phyloP scores from a whole-genome alignment of 2,888 invertebrate species.

The Leptopilina myrica region DNA sequence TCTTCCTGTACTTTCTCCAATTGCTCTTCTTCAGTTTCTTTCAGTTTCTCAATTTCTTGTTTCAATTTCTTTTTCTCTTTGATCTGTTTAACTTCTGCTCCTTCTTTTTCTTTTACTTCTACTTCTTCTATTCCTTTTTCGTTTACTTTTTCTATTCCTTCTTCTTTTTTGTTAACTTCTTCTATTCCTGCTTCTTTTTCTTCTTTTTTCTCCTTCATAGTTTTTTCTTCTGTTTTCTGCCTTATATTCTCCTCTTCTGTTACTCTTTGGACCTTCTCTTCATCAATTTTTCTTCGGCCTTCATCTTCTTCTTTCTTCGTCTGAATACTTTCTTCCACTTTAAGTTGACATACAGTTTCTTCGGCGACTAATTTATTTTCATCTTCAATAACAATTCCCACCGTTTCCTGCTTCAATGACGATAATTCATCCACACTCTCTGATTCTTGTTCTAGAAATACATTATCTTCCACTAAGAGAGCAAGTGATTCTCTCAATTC shows the following conservation, averaged over 20 bases:
- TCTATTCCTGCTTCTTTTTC: background rate
- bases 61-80: constrained; percentile 37
- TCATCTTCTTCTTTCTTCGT: background rate
- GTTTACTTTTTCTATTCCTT: constrained; percentile 29
- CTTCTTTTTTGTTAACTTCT: constrained; percentile 45
- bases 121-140: constrained; percentile 43
- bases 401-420: constrained; percentile 40
- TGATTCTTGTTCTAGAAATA: constrained; percentile 49
- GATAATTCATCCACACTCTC: constrained; percentile 47
- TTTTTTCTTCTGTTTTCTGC: constrained; percentile 52
- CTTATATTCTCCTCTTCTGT: constrained; percentile 65
- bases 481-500: constrained; percentile 58
- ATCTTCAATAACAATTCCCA: constrained; percentile 43
- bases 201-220: constrained; percentile 47
- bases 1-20: background rate
- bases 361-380: background rate
- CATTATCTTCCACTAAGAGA: constrained; percentile 55
- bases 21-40: background rate
- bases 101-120: constrained; percentile 42
- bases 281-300: background rate
- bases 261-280: constrained; percentile 58
- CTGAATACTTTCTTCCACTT: constrained; percentile 31
- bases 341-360: background rate
- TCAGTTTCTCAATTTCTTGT: constrained; percentile 5
- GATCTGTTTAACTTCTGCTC: constrained; percentile 60